Percentiles rank a stretch among this genome's conserved stretches.
Evolutionary conservation across 2,113 vertebrate genomes (phyloP).

Genomic region (Miniopterus natalensis): DNA sequence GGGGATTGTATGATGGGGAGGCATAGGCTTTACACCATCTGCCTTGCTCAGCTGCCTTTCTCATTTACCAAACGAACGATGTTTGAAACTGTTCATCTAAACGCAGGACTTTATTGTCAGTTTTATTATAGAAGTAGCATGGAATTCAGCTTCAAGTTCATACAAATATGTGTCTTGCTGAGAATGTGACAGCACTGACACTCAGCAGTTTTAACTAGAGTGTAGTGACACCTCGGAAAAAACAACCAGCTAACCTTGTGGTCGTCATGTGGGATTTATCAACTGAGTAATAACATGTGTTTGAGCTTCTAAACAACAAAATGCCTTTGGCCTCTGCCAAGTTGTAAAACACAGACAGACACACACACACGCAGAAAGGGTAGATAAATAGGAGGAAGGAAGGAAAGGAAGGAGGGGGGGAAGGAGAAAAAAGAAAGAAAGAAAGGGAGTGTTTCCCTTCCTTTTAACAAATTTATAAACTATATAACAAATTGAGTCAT

Average conservation of each 20-base stretch:
- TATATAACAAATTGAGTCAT: conserved; percentile 48
- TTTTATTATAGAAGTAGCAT: not conserved
- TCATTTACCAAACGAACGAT: not conserved
- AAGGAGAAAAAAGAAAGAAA: not conserved
- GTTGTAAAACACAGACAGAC: not conserved
- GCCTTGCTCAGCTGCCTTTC: not conserved
- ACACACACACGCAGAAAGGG: not conserved
- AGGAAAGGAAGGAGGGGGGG: not conserved
- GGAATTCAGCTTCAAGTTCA: conserved; percentile 42
- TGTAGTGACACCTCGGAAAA: conserved; percentile 64
- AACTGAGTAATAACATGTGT: conserved; percentile 73
- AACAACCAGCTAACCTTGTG: conserved; percentile 55
- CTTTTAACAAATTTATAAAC: conserved; percentile 67
- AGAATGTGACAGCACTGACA: not conserved
- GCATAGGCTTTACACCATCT: not conserved
- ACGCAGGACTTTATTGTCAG: not conserved
- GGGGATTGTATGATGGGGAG: not conserved
- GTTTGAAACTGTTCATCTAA: not conserved
- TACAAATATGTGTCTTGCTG: conserved; percentile 20
- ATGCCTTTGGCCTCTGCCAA: conserved; percentile 54
- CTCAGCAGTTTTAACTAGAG: conserved; percentile 10
- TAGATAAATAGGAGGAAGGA: not conserved
- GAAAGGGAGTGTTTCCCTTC: not conserved
- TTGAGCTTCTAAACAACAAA: conserved; percentile 77
- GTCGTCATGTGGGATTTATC: conserved; percentile 76